phyloP scores from a whole-genome alignment of 2,797 vertebrate genomes.

The Poliocrania exsul region DNA sequence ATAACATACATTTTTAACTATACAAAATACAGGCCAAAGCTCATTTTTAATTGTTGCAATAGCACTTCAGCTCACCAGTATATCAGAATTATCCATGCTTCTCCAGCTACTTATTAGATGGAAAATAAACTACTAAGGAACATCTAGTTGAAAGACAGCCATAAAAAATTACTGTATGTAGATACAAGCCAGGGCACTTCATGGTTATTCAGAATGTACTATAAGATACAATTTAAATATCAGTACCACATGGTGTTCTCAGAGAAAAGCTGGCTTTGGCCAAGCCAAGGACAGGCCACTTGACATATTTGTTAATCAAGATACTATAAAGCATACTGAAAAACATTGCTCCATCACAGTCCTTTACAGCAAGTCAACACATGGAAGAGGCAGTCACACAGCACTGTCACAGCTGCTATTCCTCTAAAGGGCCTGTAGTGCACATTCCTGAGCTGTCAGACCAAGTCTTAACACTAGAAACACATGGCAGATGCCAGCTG shows the following conservation, averaged over 20 bases:
- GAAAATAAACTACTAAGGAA: not conserved
- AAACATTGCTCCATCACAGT: not conserved
- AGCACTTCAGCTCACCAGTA: not conserved
- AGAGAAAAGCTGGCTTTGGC: not conserved
- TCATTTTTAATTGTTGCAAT: not conserved
- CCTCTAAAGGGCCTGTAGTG: not conserved
- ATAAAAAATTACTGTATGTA: not conserved
- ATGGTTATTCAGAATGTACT: not conserved
- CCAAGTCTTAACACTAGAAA: not conserved
- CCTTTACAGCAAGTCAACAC: not conserved
- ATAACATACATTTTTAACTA: not conserved
- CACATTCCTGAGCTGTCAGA: not conserved
- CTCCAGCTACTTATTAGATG: not conserved
- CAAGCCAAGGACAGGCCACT: not conserved
- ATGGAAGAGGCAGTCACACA: not conserved
- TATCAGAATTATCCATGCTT: not conserved
- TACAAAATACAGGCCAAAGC: not conserved
- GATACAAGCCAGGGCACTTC: not conserved
- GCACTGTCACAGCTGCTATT: not conserved
- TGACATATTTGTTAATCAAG: not conserved
- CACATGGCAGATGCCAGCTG: not conserved
- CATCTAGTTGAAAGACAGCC: not conserved
- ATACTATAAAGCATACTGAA: not conserved
- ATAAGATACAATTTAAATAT: not conserved
- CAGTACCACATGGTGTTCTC: fast-evolving